phyloP scores from a whole-genome alignment of 2,797 vertebrate genomes.

The Peromyscus melanophrys region DNA sequence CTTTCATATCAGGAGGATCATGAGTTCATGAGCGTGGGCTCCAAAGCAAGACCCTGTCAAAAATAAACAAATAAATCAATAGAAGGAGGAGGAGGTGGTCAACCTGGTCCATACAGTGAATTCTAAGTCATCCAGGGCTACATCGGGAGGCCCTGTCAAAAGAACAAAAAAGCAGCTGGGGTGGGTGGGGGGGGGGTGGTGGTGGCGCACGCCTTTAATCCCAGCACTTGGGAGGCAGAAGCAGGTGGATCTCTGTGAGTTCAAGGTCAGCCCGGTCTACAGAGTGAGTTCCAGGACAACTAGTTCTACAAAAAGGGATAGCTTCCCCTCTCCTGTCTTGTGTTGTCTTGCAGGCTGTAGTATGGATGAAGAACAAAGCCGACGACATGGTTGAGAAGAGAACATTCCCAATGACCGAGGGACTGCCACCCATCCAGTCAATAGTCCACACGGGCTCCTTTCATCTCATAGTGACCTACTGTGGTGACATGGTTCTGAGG shows the following conservation, averaged over 20 bases:
- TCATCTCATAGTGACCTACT: slow-evolving; percentile 83
- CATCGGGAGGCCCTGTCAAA: not conserved
- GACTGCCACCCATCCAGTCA: slow-evolving; percentile 64
- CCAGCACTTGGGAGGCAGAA: not conserved
- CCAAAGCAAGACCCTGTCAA: not conserved
- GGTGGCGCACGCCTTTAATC: not conserved
- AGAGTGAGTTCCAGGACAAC: no score
- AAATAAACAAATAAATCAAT: not conserved
- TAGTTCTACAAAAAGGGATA: not conserved
- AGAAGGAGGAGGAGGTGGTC: not conserved
- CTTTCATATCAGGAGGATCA: not conserved
- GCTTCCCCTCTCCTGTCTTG: not conserved
- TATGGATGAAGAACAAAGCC: slow-evolving; percentile 79
- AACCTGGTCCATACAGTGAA: not conserved
- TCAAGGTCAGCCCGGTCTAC: not conserved
- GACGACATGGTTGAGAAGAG: slow-evolving; percentile 75
- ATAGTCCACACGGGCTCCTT: slow-evolving; percentile 78
- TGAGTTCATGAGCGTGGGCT: not conserved
- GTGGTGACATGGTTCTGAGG: slow-evolving; percentile 84
- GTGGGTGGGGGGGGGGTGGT: not conserved
- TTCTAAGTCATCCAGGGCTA: not conserved
- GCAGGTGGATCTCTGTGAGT: not conserved
- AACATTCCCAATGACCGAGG: slow-evolving; percentile 69
- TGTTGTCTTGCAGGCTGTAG: slow-evolving; percentile 74
- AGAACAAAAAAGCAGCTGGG: not conserved